Conservation (phyloP, 1,140 invertebrate species). For the Anoplophora glabripennis region DNA sequence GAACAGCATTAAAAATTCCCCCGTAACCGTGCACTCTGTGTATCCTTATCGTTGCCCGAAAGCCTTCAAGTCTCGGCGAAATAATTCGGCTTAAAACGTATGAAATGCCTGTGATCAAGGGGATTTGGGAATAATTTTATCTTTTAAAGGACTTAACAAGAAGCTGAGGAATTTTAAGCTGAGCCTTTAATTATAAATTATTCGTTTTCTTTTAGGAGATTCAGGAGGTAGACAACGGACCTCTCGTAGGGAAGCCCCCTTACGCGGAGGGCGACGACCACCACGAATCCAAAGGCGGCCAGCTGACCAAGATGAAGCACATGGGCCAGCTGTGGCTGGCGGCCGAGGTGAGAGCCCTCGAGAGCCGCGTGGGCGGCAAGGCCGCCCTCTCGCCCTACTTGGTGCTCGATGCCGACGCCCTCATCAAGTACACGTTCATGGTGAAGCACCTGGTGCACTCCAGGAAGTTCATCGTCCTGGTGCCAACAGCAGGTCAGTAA, state of each 20-base stretch:
- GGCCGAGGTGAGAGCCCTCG: conserved; percentile 58
- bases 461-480: conserved; percentile 75
- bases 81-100: too few relatives aligned
- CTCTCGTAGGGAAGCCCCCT: conserved; percentile 3
- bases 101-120: too few relatives aligned
- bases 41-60: too few relatives aligned
- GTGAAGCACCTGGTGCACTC: conserved; percentile 75
- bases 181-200: too few relatives aligned
- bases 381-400: conserved; percentile 68
- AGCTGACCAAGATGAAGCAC: conserved; percentile 53
- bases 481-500: conserved; percentile 69
- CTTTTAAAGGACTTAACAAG: too few relatives aligned
- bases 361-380: conserved; percentile 48
- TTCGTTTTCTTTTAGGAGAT: conserved; percentile 7
- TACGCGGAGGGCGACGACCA: conserved; percentile 15
- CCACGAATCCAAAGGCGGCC: conserved; percentile 22
- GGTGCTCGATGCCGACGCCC: conserved; percentile 69
- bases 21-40: too few relatives aligned
- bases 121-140: too few relatives aligned
- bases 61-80: too few relatives aligned
- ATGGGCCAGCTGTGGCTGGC: conserved; percentile 58
- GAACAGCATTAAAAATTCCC: too few relatives aligned
- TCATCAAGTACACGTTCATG: conserved; percentile 67
- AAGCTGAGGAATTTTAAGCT: too few relatives aligned
- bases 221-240: conserved; percentile 13